Evolutionary conservation across 2,888 invertebrate genomes (phyloP), one percentile per base, ranked within the genome.

Genomic region (Synanthedon myopaeformis): DNA sequence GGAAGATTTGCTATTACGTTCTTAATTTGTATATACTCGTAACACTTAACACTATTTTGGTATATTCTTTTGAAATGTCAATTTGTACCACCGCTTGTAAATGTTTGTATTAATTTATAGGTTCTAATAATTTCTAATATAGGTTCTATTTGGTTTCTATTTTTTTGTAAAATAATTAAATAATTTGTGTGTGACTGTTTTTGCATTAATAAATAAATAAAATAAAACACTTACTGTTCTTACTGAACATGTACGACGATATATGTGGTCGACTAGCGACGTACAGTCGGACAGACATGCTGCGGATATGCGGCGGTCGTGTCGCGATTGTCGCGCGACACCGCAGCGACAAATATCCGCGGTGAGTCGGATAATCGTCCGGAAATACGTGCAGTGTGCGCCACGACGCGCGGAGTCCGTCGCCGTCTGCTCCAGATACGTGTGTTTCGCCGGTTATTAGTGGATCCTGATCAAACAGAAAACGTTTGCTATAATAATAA

Each of bases 191-290:
- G n/a, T n/a, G n/a, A n/a, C n/a, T n/a, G n/a, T n/a, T n/a, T n/a
- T n/a, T n/a, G n/a, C n/a, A n/a, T n/a, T n/a, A n/a, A n/a, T n/a
- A n/a, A n/a, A n/a, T n/a, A n/a, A n/a, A n/a, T n/a, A n/a, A n/a
- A n/a, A n/a, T n/a, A n/a, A n/a, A n/a, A n/a, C n/a, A n/a, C 86
- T 82, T 64, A 86, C 86, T 85, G 68, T 84, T 86, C 73, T 85
- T 86, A 75, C 86, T 86, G 72, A 86, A 83, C 84, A 85, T 85
- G 64, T 81, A 85, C 0, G 82, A 79, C 1, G 86, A 83, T 73
- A 86, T 82, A 69, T 84, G 85, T 13, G 85, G 86, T 0, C 84
- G 72, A 5, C 72, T 68, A 0, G 84, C 85, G 28, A 86, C 81
- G 51, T 80, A 85, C 11, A 86, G 71, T 6, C 86, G 75, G 58